These are phyloP conservation scores for Psilanteris sp. DNA, from an alignment of 1,140 invertebrate species.

Conservation along the genomic window DNA sequence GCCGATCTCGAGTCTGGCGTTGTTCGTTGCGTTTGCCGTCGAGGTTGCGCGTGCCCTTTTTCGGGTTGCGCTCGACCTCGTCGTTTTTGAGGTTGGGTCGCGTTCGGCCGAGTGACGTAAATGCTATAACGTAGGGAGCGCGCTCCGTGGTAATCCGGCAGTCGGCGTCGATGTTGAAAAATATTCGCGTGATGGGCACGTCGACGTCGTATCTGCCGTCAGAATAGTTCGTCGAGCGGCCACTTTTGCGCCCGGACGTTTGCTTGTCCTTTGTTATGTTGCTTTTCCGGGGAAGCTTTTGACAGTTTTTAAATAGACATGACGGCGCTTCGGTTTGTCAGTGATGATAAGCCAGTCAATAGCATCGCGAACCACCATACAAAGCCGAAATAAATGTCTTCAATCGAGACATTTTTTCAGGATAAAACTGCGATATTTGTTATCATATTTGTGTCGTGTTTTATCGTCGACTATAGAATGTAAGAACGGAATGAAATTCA, in stretches of 20 bases:
- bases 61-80: not conserved
- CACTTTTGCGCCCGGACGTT: not conserved
- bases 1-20: not conserved
- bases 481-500: too few relatives aligned
- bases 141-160: slow-evolving; percentile 32
- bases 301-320: slow-evolving; percentile 27
- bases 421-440: not conserved
- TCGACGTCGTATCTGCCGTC: slow-evolving; percentile 1
- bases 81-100: slow-evolving; percentile 24
- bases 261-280: not conserved
- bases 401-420: not conserved
- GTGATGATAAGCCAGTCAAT: not conserved
- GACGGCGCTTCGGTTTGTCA: slow-evolving; percentile 6
- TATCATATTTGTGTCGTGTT: too few relatives aligned
- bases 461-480: too few relatives aligned
- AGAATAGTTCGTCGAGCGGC: not conserved
- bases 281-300: too few relatives aligned
- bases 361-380: too few relatives aligned
- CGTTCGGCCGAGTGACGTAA: slow-evolving; percentile 30
- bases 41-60: too few relatives aligned
- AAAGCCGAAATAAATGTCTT: not conserved
- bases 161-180: slow-evolving; percentile 22
- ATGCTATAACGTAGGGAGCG: slow-evolving; percentile 11
- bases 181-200: slow-evolving; percentile 10
- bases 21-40: too few relatives aligned